These are phyloP conservation scores for Myrmecophaga tridactyla DNA, from an alignment of 2,113 vertebrate species.

Conservation along the genomic window DNA sequence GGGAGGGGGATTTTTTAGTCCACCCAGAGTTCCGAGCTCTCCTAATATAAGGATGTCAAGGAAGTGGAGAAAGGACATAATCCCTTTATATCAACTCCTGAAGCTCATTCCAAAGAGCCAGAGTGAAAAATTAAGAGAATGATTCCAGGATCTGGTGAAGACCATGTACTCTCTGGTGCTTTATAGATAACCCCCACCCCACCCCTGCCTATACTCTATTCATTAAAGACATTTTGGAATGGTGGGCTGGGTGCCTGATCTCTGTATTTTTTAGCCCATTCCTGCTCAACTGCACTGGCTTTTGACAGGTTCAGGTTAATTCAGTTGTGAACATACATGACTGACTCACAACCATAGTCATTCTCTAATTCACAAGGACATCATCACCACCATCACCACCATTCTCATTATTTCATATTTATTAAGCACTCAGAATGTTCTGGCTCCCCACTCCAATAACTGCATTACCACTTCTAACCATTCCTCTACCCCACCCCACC, in stretches of 20 bases:
- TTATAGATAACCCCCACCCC: background rate
- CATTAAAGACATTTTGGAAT: conserved; percentile 6
- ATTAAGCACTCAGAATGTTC: conserved; percentile 76
- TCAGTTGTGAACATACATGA: background rate
- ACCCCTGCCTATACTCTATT: background rate
- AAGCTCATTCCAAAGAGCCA: background rate
- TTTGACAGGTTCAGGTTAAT: conserved; percentile 30
- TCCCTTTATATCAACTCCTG: background rate
- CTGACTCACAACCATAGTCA: background rate
- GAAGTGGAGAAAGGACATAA: background rate
- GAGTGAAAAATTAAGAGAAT: background rate
- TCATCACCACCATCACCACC: background rate
- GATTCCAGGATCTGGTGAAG: background rate
- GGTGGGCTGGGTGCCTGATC: background rate
- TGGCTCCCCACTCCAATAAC: conserved; percentile 1
- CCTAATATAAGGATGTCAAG: background rate
- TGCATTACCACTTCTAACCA: background rate
- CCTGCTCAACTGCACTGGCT: background rate
- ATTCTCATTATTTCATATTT: conserved; percentile 66
- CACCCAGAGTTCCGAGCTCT: background rate
- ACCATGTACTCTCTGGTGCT: background rate
- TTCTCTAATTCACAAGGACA: conserved; percentile 48
- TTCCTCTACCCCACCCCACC: no score
- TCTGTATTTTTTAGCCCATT: conserved; percentile 19
- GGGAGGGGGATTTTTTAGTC: background rate